Evolutionary conservation across 2,113 vertebrate genomes (phyloP).

Genomic region (Elaphurus davidianus): DNA sequence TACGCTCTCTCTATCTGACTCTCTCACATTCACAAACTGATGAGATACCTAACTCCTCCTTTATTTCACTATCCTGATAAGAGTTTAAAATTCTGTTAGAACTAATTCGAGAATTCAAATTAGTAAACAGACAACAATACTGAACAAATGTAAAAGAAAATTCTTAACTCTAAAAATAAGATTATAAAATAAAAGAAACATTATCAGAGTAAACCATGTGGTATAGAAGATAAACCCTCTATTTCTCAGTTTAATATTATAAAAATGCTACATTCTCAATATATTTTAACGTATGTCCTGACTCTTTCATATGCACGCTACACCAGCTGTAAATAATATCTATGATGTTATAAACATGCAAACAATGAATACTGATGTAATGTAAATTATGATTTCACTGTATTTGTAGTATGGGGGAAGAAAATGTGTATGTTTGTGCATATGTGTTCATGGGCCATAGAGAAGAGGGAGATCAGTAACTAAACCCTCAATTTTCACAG

Average conservation of each 20-base stretch:
- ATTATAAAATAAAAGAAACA: background rate
- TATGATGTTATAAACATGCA: background rate
- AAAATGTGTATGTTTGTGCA: background rate
- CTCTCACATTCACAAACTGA: background rate
- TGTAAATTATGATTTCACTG: background rate
- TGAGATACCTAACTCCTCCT: background rate
- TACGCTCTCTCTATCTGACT: background rate
- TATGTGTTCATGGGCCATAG: background rate
- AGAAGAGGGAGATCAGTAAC: background rate
- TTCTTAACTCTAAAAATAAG: background rate
- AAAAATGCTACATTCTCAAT: background rate
- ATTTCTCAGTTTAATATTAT: background rate
- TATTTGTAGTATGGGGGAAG: background rate
- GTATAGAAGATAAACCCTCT: background rate
- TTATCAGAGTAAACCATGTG: background rate
- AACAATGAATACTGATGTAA: background rate
- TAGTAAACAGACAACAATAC: background rate
- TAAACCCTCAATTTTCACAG: background rate
- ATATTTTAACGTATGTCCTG: background rate
- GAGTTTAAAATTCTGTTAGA: background rate
- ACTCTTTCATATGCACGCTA: background rate
- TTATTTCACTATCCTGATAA: background rate
- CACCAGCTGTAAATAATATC: constrained; percentile 19
- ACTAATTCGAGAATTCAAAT: background rate
- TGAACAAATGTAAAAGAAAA: background rate